phyloP scores from a whole-genome alignment of 2,797 vertebrate species.

The Chiloscyllium punctatum region DNA sequence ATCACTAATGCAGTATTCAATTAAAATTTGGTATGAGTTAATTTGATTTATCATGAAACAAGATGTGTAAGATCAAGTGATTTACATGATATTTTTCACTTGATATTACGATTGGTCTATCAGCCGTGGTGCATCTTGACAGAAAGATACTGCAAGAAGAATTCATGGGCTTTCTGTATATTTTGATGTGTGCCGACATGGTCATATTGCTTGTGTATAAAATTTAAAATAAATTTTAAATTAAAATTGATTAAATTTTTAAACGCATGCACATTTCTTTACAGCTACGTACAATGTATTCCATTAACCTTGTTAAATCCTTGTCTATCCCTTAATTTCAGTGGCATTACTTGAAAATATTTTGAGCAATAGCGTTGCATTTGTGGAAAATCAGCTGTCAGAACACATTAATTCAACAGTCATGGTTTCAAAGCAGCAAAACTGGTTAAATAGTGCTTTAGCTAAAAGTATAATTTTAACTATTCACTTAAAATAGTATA shows the following conservation, averaged over 20 bases:
- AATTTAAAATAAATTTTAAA: not conserved
- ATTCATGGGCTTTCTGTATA: slow-evolving; percentile 9
- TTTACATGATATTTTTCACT: not conserved
- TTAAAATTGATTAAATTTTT: not conserved
- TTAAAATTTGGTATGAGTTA: not conserved
- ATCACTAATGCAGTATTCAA: not conserved
- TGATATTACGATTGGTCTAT: not conserved
- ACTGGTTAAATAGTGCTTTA: slow-evolving; percentile 12
- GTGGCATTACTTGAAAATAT: slow-evolving; percentile 29
- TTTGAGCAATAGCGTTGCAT: not conserved
- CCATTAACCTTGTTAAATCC: not conserved
- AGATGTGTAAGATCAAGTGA: not conserved
- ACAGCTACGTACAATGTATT: not conserved
- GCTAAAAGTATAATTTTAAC: slow-evolving; percentile 18
- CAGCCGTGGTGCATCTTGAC: too few relatives aligned
- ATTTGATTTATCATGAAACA: not conserved
- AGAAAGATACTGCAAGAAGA: not conserved
- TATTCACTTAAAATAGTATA: slow-evolving; percentile 44
- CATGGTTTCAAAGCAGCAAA: slow-evolving; percentile 15
- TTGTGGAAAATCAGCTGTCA: not conserved
- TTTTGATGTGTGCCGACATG: not conserved
- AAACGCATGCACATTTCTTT: not conserved
- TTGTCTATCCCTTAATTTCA: slow-evolving; percentile 9
- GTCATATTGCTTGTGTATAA: not conserved
- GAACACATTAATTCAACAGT: not conserved